A percentile compares a stretch with the other conserved stretches of the same genome.
phyloP scores from a whole-genome alignment of 2,113 vertebrate species.

The Nothocercus nigrocapillus region DNA sequence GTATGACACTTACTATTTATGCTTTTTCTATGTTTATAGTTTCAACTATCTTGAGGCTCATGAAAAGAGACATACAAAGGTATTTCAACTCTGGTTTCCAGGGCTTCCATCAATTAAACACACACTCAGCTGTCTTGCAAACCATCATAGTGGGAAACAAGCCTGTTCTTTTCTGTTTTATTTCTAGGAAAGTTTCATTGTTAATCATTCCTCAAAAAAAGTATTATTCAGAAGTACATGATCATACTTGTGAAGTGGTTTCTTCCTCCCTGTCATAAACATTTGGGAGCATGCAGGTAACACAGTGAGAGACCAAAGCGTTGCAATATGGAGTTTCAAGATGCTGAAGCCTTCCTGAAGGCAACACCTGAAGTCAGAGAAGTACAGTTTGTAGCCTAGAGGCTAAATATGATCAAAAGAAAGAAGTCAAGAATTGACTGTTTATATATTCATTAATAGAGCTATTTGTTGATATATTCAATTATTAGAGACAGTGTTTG shows the following conservation, averaged over 20 bases:
- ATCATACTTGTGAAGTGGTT: neutral
- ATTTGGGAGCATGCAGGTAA: neutral
- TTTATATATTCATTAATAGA: neutral
- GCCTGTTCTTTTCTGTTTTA: neutral
- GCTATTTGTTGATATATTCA: neutral
- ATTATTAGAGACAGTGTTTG: neutral
- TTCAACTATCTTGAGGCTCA: neutral
- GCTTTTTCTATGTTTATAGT: neutral
- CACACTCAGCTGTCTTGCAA: neutral
- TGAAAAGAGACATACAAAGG: fast-evolving
- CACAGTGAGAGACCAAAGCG: neutral
- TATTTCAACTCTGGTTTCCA: neutral
- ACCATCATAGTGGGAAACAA: neutral
- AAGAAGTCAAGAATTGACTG: neutral
- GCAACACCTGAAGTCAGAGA: neutral
- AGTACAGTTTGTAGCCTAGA: neutral
- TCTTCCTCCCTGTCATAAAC: neutral
- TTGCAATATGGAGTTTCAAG: neutral
- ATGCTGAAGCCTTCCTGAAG: neutral
- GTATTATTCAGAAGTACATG: neutral
- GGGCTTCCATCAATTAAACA: neutral
- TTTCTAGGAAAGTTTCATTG: neutral
- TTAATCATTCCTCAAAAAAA: neutral
- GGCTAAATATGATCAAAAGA: neutral
- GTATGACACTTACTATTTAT: neutral